Percentiles rank a stretch among this genome's conserved stretches.
Evolutionary conservation across 2,888 invertebrate species (phyloP).

Genomic region (Alviniconcha strummeri): DNA sequence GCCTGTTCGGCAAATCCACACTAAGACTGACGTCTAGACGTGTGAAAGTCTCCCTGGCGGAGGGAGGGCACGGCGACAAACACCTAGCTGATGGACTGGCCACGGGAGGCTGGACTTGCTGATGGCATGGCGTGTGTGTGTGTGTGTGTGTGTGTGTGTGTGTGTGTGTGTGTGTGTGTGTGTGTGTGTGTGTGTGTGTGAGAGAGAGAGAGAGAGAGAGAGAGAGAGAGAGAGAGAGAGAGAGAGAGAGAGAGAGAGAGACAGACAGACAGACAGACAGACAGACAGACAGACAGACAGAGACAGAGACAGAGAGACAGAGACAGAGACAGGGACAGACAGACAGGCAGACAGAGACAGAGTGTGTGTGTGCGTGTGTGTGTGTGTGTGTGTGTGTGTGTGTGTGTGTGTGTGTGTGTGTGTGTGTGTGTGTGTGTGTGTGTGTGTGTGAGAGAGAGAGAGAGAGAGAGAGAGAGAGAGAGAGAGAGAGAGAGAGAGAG

Average conservation of each 20-base stretch:
- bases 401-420: not conserved
- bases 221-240: no score
- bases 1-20: no score
- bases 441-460: not conserved
- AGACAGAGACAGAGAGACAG: no score
- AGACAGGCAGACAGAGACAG: no score
- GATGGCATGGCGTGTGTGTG: not conserved
- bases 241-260: no score
- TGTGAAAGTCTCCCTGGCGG: no score
- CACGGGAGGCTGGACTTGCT: not conserved
- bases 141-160: conserved; percentile 16
- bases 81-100: no score
- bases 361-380: conserved; percentile 18
- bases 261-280: no score
- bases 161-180: conserved; percentile 6
- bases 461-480: conserved; percentile 11
- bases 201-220: not conserved
- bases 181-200: conserved; percentile 13
- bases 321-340: no score
- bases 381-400: not conserved
- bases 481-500: conserved; percentile 18
- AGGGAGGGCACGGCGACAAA: no score
- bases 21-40: no score
- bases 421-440: conserved; percentile 15
- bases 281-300: not conserved